Base-by-base conservation (phyloP, 1,140 invertebrate species). In the Drosophila repletoides region DNA sequence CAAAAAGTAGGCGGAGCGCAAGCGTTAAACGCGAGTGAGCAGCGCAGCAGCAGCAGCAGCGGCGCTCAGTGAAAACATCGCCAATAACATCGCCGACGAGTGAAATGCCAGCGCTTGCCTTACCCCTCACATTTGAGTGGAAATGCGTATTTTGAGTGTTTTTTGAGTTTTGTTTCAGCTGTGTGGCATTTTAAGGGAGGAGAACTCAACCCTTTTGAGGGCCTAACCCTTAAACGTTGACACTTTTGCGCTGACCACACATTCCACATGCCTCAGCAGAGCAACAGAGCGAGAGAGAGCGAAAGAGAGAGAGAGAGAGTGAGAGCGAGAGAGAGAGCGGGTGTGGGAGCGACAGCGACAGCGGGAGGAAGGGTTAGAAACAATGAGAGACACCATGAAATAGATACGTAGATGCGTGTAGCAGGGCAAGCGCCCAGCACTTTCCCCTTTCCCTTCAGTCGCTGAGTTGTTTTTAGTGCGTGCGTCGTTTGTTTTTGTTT, bases 1-100 rank as follows among this genome's bases (percentile, higher is more conserved):
- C 73, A 31, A 67, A 86, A 86, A 76, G 60, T 80, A 77, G 80
- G 80, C 80, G 80, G 80, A 86, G 80, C 71, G 28, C 59, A 34
- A n/a, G n/a, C 4, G 45, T 21, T 36, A 21, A 4, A 14, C 66
- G 24, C 70, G 60, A 40, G 72, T 43, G 51, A 69, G 28, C 31
- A 51, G 41, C 41, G 17, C 72, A 61, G 51, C 75, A 65, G 65
- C 48, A 72, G 41, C 41, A 31, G 36, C 19, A 7, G 29, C 14
- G n/a, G n/a, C n/a, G n/a, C n/a, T n/a, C 40, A 66, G 34, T 38
- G 45, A 46, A 48, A 84, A 86, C 79, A 84, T 73, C 65, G 70
- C 56, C 33, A n/a, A n/a, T 14, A 60, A 72, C 69, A 72, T 83
- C 73, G 77, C 73, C 51, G 24, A 15, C 41, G 75, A 83, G 79